phyloP scores from a whole-genome alignment of 1,140 invertebrate species.

The Brachystomella parvula region DNA sequence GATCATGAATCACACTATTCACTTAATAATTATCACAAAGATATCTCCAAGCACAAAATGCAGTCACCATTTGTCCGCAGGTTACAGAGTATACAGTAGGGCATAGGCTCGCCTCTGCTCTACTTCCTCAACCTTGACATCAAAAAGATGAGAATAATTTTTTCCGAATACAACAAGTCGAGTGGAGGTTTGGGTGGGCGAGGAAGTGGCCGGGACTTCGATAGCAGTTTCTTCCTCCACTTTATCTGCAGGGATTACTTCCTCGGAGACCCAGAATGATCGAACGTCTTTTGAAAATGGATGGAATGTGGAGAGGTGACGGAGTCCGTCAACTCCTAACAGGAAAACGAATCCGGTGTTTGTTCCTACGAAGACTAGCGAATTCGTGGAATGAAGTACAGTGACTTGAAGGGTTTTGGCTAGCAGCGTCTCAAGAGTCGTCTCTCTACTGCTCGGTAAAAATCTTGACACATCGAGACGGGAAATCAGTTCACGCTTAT shows the following conservation, averaged over 20 bases:
- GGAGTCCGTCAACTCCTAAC: constrained; percentile 65
- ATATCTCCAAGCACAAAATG: too few relatives aligned
- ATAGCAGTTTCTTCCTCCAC: not conserved
- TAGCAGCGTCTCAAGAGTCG: not conserved
- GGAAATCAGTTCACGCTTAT: constrained; percentile 30
- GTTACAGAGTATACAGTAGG: too few relatives aligned
- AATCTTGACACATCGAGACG: constrained; percentile 34
- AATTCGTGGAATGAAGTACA: constrained; percentile 60
- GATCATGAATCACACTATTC: too few relatives aligned
- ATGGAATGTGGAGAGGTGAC: constrained; percentile 80
- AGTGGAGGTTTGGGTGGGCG: not conserved
- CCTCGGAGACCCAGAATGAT: constrained; percentile 26
- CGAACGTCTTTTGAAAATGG: constrained; percentile 70
- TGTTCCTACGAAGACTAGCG: constrained; percentile 71
- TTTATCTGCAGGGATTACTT: not conserved
- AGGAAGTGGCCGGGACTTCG: not conserved
- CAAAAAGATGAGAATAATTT: not conserved
- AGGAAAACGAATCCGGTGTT: constrained; percentile 86
- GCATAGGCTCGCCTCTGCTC: constrained; percentile 1
- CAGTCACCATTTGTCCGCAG: too few relatives aligned
- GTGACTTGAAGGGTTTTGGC: constrained; percentile 54
- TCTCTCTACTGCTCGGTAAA: constrained; percentile 18
- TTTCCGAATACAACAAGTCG: not conserved
- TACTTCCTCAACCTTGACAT: not conserved
- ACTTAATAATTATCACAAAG: too few relatives aligned